Evolutionary conservation across 2,888 invertebrate species (phyloP).

Genomic region (Emmelina monodactyla): DNA sequence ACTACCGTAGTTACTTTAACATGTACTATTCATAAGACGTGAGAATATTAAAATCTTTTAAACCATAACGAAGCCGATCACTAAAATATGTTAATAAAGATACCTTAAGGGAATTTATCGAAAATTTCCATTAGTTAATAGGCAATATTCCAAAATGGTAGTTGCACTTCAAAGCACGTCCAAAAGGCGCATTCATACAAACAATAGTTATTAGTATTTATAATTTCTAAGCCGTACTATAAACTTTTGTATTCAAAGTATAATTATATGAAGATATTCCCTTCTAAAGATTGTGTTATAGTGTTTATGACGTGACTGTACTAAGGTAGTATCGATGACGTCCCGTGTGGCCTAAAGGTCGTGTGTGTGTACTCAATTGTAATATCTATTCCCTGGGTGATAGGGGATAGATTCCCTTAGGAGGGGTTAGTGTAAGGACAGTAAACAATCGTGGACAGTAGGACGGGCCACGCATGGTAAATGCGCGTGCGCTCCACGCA

Average conservation of each 20-base stretch:
- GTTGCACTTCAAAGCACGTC: constrained; percentile 10
- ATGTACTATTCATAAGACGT: too few relatives aligned
- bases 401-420: not conserved
- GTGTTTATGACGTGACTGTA: constrained; percentile 52
- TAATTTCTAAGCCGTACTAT: constrained; percentile 33
- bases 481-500: constrained; percentile 39
- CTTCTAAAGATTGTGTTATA: constrained; percentile 39
- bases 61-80: too few relatives aligned
- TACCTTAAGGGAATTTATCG: too few relatives aligned
- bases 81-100: too few relatives aligned
- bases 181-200: constrained; percentile 12
- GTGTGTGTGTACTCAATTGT: not conserved
- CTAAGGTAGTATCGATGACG: constrained; percentile 47
- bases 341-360: constrained; percentile 38
- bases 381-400: too few relatives aligned
- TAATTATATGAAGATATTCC: constrained; percentile 43
- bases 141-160: too few relatives aligned
- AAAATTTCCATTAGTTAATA: too few relatives aligned
- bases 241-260: constrained; percentile 46
- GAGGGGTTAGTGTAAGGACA: constrained; percentile 26
- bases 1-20: too few relatives aligned
- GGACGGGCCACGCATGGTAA: constrained; percentile 46
- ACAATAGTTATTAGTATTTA: constrained; percentile 36
- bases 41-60: too few relatives aligned
- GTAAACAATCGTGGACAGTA: constrained; percentile 54